Evolutionary conservation across 2,888 invertebrate genomes (phyloP), one percentile per base, ranked within the genome.

Genomic region (Hirtodrosophila duncani): DNA sequence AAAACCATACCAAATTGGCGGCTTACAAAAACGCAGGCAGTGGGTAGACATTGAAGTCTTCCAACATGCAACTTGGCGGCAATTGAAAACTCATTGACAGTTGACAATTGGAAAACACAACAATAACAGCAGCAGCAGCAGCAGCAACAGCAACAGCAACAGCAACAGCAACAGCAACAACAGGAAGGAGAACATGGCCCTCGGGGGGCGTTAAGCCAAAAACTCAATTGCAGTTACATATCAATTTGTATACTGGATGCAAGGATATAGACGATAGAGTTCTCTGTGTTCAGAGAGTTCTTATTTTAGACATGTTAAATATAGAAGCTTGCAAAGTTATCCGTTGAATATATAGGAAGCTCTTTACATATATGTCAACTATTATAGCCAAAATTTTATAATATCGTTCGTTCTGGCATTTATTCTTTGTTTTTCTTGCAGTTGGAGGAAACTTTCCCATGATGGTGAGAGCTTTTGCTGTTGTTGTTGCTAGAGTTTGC

Each of bases 51-150:
- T 77, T n/a, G n/a, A n/a, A n/a, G n/a, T n/a, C 69, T 67, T 72
- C 70, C 60, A 72, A 78, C 78, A 78, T 78, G 67, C 70, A 78
- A 74, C 74, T 72, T 78, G 72, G 72, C 70, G 72, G 78, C 71
- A 79, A 75, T 75, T 79, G 75, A 75, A 75, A 75, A 75, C 75
- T 75, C 75, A 75, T 75, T 79, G 75, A 79, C 75, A 75, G 72
- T 79, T 79, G 77, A 75, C 75, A 75, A 75, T 65, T 56, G 78
- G 42, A 55, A 49, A 60, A 44, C 43, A 56, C 38, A 60, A 45
- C 49, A 24, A 50, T 44, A 58, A 36, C 21, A 20, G 51, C 26
- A 27, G 30, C 34, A 51, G 29, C 43, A 27, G 39, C 50, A 48
- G 10, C 31, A 39, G 14, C 16, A 42, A 36, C 18, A 14, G n/a